Evolutionary conservation across 1,140 invertebrate genomes (phyloP), one percentile per base, ranked within the genome.

Genomic region (Aphelinus certus): DNA sequence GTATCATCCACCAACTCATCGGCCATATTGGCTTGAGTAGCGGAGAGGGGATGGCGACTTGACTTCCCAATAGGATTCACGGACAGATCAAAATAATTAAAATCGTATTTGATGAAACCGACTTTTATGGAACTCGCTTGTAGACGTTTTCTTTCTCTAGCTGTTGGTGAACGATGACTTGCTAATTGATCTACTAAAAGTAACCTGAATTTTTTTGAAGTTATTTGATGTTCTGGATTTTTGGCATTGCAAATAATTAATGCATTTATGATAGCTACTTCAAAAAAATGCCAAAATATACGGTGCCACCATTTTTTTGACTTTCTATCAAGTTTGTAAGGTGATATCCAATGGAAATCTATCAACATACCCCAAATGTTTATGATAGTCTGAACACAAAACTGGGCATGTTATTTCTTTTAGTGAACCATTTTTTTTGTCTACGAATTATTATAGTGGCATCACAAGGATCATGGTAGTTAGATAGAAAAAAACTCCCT

Each of bases 311-410:
- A 74, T 67, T 69, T 78, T 53, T 76, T 75, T 53, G 75, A 81
- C 76, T 85, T 85, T 64, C 83, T 76, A 76, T 85, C 79, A 48
- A 85, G 80, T 71, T 83, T 79, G 76, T 86, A 87, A n/a, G 76
- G 64, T 45, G 73, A 71, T 67, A 83, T 81, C 58, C 85, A 71
- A 79, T 81, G 82, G 70, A 86, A 84, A 66, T 79, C 76, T 73
- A 76, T 88, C 83, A 45, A 87, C 84, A 77, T 76, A 83, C 10
- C 80, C 79, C 86, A 87, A 87, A 74, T 86, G 76, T 53, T 78
- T 68, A 74, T 85, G 86, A 71, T 87, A 88, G 72, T 86, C 80
- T 26, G 77, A 78, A 46, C 84, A 75, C 4, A 82, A 78, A 75
- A 76, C 73, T 63, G 84, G 82, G 69, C 82, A 81, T 65, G 72